phyloP scores from a whole-genome alignment of 2,797 vertebrate genomes.

The Poecilia picta region DNA sequence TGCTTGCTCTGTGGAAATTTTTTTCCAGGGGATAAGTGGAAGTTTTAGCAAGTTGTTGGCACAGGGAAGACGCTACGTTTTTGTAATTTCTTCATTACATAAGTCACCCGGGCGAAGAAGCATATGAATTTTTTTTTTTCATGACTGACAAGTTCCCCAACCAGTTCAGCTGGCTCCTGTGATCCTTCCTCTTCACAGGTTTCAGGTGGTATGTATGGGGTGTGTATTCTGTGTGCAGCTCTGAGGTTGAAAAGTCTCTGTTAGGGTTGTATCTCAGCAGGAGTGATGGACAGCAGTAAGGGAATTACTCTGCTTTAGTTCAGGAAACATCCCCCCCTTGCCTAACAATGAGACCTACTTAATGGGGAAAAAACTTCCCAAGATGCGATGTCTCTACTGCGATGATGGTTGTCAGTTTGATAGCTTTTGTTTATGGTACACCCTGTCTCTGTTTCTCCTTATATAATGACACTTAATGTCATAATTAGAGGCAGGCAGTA shows the following conservation, averaged over 20 bases:
- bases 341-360: slow-evolving; percentile 19
- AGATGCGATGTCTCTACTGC: slow-evolving; percentile 16
- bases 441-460: slow-evolving; percentile 13
- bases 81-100: slow-evolving; percentile 2
- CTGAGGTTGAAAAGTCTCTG: background rate
- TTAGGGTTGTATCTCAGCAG: slow-evolving; percentile 1
- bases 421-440: slow-evolving; percentile 45
- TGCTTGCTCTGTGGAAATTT: background rate
- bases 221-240: slow-evolving; percentile 25
- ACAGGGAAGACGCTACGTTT: background rate
- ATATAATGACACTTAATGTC: slow-evolving; percentile 16
- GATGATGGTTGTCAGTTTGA: slow-evolving; percentile 28
- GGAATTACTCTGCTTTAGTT: background rate
- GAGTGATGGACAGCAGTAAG: slow-evolving; percentile 1
- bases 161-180: slow-evolving; percentile 61
- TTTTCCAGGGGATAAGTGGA: background rate
- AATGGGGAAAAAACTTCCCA: background rate
- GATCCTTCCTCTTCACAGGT: slow-evolving; percentile 11
- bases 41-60: background rate
- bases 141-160: slow-evolving; percentile 43
- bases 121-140: slow-evolving; percentile 7
- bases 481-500: slow-evolving; percentile 28
- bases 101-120: background rate
- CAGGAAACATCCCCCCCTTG: background rate
- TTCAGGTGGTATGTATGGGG: slow-evolving; percentile 40